Conservation (phyloP, 2,797 vertebrate genomes). For the Enteromius argenteus region DNA sequence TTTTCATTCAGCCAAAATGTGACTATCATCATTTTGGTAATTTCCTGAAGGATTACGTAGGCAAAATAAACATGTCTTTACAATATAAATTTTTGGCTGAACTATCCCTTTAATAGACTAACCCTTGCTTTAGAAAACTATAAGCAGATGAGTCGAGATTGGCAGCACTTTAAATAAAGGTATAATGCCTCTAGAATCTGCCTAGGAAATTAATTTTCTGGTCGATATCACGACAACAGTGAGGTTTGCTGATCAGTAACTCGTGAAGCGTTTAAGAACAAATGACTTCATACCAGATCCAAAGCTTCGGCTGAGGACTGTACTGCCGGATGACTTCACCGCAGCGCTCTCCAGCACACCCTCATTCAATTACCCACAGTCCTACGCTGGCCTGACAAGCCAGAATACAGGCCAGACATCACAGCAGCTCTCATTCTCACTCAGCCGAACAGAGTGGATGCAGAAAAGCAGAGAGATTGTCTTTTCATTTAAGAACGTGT, state of each 20-base stretch:
- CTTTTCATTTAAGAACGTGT: slow-evolving; percentile 11
- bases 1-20: neutral
- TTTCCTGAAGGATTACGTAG: neutral
- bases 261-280: slow-evolving; percentile 48
- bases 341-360: slow-evolving; percentile 26
- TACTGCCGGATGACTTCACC: slow-evolving; percentile 46
- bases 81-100: neutral
- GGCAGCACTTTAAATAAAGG: neutral
- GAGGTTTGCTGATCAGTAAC: slow-evolving; percentile 72
- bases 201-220: neutral
- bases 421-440: slow-evolving; percentile 16
- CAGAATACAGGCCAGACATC: slow-evolving; percentile 33
- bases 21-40: neutral
- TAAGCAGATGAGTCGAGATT: neutral
- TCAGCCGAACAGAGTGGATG: neutral
- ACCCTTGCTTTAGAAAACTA: neutral
- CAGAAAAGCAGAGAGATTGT: slow-evolving; percentile 16
- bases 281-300: slow-evolving; percentile 50
- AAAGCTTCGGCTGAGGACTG: slow-evolving; percentile 30
- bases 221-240: slow-evolving; percentile 65
- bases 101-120: neutral
- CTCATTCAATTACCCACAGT: slow-evolving; percentile 46
- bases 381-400: slow-evolving; percentile 32
- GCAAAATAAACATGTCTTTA: neutral
- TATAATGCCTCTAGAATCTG: neutral